phyloP scores from a whole-genome alignment of 1,140 invertebrate species.

The Procambarus virginalis region DNA sequence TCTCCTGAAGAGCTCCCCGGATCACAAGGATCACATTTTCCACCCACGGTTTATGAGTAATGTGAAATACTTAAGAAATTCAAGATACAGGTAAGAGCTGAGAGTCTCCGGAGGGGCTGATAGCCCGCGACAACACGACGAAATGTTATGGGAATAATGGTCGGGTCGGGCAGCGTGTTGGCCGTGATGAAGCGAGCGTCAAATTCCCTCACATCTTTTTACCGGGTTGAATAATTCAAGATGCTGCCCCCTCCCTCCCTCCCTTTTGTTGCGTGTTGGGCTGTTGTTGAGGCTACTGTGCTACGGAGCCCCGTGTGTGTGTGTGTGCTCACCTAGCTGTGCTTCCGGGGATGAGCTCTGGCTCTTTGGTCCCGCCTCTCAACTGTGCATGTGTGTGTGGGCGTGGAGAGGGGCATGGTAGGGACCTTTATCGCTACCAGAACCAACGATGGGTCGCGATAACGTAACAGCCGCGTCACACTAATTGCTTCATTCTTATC shows the following conservation, averaged over 20 bases:
- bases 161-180: slow-evolving; percentile 3
- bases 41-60: no score
- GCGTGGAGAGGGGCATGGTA: background rate
- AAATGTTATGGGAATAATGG: slow-evolving; percentile 18
- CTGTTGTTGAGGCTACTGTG: background rate
- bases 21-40: no score
- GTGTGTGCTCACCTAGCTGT: background rate
- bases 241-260: slow-evolving; percentile 6
- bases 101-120: background rate
- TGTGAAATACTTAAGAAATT: no score
- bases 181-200: slow-evolving; percentile 59
- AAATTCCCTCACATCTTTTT: slow-evolving; percentile 64
- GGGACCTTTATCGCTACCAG: no score
- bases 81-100: background rate
- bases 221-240: slow-evolving; percentile 64
- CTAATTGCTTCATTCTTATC: no score
- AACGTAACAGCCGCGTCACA: no score
- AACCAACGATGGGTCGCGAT: no score
- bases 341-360: no score
- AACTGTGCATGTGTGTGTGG: background rate
- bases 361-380: no score
- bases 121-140: background rate
- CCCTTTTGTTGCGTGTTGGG: background rate
- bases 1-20: no score
- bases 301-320: background rate